A percentile compares a stretch with the other conserved stretches of the same genome.
Evolutionary conservation across 2,113 vertebrate genomes (phyloP).

Genomic region (Trichechus manatus): DNA sequence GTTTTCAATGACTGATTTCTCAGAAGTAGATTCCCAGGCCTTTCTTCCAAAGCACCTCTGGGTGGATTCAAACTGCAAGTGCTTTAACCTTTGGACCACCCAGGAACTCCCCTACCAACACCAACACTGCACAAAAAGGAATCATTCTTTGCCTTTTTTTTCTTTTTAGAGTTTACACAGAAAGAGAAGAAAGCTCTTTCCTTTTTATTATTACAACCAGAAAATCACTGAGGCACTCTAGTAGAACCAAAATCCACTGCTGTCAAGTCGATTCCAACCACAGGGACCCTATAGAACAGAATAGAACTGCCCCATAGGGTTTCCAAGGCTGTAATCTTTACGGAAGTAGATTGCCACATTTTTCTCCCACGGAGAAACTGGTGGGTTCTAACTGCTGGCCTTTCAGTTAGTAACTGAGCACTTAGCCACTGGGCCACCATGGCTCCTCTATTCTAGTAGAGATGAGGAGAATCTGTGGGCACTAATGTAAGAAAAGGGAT

Average conservation of each 20-base stretch:
- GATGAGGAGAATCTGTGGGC: neutral
- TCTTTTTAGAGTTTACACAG: neutral
- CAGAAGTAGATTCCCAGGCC: neutral
- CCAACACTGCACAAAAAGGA: neutral
- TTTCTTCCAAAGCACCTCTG: neutral
- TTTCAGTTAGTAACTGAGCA: neutral
- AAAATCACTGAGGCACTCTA: neutral
- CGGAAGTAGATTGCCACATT: neutral
- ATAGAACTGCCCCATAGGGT: too few species aligned
- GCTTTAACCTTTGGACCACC: neutral
- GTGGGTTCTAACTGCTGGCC: neutral
- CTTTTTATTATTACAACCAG: neutral
- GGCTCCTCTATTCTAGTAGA: neutral
- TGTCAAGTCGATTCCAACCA: too few species aligned
- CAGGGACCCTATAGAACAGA: too few species aligned
- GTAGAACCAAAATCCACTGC: too few species aligned
- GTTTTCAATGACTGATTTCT: neutral
- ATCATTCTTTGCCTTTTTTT: neutral
- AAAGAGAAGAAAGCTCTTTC: neutral
- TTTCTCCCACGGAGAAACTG: neutral
- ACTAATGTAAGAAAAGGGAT: slow-evolving; percentile 15
- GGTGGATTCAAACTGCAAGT: neutral
- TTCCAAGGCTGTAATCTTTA: neutral
- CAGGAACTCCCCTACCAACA: neutral
- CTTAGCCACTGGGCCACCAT: neutral